Conservation (phyloP, 2,113 vertebrate genomes). For the Xenopus tropicalis region DNA sequence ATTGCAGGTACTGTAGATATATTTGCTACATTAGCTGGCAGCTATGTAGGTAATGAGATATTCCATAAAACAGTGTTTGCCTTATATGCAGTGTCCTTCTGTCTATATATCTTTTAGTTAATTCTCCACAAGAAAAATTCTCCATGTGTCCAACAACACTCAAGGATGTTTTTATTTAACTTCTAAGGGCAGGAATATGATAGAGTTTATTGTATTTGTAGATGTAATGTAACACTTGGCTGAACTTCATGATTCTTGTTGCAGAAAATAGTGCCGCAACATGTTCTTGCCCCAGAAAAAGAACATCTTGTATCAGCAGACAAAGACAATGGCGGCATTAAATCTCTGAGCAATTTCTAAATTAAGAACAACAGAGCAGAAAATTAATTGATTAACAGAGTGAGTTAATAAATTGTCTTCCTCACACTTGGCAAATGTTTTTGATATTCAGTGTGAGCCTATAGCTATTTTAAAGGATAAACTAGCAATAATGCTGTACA, state of each 20-base stretch:
- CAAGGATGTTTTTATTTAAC: too few relatives aligned
- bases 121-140: too few relatives aligned
- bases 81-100: too few relatives aligned
- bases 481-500: too few relatives aligned
- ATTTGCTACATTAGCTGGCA: too few relatives aligned
- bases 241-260: conserved; percentile 23
- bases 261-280: conserved; percentile 2
- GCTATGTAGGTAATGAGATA: too few relatives aligned
- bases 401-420: conserved; percentile 13
- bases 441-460: too few relatives aligned
- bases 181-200: background rate
- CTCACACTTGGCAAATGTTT: background rate
- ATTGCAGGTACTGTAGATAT: background rate
- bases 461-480: too few relatives aligned
- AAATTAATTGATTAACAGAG: conserved; percentile 25
- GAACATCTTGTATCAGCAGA: conserved; percentile 12
- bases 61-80: too few relatives aligned
- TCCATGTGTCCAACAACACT: too few relatives aligned
- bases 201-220: conserved; percentile 12
- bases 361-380: conserved; percentile 21
- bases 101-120: too few relatives aligned
- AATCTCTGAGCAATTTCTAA: conserved; percentile 37
- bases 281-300: conserved; percentile 19
- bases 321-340: conserved; percentile 5
- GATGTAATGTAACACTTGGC: conserved; percentile 34